Evolutionary conservation across 2,888 invertebrate genomes (phyloP), one percentile per base, ranked within the genome.

Genomic region (Eustalomyia histrio): DNA sequence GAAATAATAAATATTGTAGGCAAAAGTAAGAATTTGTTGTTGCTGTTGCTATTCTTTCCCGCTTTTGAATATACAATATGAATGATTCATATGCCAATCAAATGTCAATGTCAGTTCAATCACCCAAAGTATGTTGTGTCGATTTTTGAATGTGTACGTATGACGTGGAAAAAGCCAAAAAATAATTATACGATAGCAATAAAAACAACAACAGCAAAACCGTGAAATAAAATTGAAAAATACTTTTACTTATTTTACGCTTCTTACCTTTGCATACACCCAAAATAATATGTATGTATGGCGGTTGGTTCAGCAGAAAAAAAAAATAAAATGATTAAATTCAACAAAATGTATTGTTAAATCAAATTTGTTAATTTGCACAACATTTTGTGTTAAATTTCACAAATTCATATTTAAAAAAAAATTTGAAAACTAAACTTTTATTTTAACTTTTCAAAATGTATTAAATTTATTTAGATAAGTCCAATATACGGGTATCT

Each of bases 31-130:
- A 47, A n/a, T n/a, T 57, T 55, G 24, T 33, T 29, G 16, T 12
- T 16, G 33, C 60, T 39, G 33, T n/a, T 35, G 24, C 33, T 14
- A 6, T n/a, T n/a, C n/a, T 35, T 60, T 33, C 35, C 14, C 14
- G 14, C 43, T 43, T 43, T 47, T 47, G 16, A 47, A 47, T n/a
- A 47, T 55, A 74, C 18, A 67, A 43, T 67, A 81, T 83, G 84
- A 80, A 83, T 88, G 87, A 87, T 87, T 88, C 87, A 86, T 83
- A 81, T 87, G 88, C 86, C 88, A 88, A 88, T 88, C 88, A 88
- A 86, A 86, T 87, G 88, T 88, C 88, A 87, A 87, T 88, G 88
- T 86, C 88, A 87, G 61, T 72, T 80, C 39, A 63, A 72, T 67
- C 80, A 72, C 80, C 78, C 17, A 68, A n/a, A 16, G 10, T 43